These are phyloP conservation scores for Luperina testacea DNA, from an alignment of 2,888 invertebrate species.

Conservation along the genomic window DNA sequence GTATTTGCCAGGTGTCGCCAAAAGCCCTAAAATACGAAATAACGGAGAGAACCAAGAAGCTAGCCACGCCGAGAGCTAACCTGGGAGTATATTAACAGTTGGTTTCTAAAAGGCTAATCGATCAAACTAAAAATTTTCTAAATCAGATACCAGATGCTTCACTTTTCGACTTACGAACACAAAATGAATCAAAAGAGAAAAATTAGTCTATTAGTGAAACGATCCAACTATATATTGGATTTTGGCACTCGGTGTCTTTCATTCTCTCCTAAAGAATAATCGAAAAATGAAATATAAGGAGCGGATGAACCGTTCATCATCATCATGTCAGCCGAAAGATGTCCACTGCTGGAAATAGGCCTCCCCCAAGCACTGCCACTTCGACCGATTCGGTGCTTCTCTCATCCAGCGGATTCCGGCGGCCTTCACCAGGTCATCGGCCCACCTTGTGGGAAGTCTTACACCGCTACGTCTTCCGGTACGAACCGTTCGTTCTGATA, in stretches of 20 bases:
- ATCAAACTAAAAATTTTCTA: neutral
- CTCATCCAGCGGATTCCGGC: neutral
- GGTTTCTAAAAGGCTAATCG: slow-evolving; percentile 1
- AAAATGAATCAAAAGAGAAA: neutral
- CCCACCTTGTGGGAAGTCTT: neutral
- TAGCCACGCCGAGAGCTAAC: slow-evolving; percentile 80
- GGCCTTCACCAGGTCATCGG: neutral
- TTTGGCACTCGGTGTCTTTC: neutral
- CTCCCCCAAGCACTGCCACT: neutral
- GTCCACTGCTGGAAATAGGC: neutral
- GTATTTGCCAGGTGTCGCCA: slow-evolving; percentile 78
- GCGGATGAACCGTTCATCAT: neutral
- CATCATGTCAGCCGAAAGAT: neutral
- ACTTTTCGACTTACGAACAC: neutral
- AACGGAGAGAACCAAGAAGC: slow-evolving; percentile 81
- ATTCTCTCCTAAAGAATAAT: neutral
- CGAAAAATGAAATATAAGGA: neutral
- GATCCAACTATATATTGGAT: neutral
- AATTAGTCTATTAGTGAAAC: neutral
- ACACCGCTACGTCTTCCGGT: neutral
- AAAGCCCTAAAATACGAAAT: slow-evolving; percentile 82
- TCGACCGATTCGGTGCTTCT: neutral
- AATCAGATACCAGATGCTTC: neutral
- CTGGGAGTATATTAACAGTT: slow-evolving; percentile 35
- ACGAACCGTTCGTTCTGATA: neutral